phyloP scores from a whole-genome alignment of 37 sponge, comb jelly and placozoan genomes.

The Crambe crambe region DNA sequence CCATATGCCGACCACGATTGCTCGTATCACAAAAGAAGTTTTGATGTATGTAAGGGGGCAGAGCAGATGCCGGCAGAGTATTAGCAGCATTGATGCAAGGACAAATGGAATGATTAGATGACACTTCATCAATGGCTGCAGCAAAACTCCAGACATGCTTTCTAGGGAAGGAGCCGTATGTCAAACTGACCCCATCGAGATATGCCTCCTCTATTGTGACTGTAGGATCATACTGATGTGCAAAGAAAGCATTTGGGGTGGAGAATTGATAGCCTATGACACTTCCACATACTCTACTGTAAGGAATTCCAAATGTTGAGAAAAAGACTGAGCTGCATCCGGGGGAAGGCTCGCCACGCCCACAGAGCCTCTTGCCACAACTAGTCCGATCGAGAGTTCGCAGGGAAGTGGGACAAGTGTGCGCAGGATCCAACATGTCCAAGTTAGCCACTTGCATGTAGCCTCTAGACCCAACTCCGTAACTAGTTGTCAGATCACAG shows the following conservation, averaged over 20 bases:
- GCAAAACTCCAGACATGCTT: constrained; percentile 66
- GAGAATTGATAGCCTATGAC: constrained; percentile 43
- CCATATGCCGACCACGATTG: not conserved
- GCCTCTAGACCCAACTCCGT: constrained; percentile 1
- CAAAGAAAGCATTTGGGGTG: constrained; percentile 55
- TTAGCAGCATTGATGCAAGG: constrained; percentile 27
- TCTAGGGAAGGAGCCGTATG: constrained; percentile 8
- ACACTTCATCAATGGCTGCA: constrained; percentile 37
- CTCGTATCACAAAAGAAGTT: constrained; percentile 62
- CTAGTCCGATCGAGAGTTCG: not conserved
- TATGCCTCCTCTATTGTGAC: constrained; percentile 37
- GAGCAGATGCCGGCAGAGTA: not conserved
- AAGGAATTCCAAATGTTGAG: constrained; percentile 14
- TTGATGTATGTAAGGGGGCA: constrained; percentile 23
- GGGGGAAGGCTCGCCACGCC: not conserved
- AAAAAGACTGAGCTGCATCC: constrained; percentile 40
- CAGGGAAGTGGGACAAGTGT: constrained; percentile 19
- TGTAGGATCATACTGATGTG: not conserved
- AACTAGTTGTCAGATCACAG: constrained; percentile 31
- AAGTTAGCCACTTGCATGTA: constrained; percentile 48
- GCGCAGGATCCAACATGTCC: constrained; percentile 18
- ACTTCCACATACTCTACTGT: constrained; percentile 30
- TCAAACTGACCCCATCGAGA: constrained; percentile 51
- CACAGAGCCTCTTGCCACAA: constrained; percentile 16
- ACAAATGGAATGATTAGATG: constrained; percentile 13